Evolutionary conservation across 1,140 invertebrate species (phyloP).

Genomic region (Macrosteles quadrilineatus): DNA sequence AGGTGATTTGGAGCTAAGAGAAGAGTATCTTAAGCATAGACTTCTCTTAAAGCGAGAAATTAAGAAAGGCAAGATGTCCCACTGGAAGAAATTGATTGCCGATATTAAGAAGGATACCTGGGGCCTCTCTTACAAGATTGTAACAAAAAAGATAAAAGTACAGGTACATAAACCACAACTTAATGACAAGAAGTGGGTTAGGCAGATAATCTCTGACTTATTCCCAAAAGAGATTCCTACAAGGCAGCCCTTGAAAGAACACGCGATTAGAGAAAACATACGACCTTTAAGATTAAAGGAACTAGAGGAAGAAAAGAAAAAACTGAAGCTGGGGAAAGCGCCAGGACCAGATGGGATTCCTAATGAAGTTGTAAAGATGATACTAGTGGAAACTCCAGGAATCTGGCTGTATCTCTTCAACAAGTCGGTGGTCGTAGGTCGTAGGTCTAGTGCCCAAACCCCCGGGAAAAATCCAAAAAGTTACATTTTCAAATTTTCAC

Average conservation of each 20-base stretch:
- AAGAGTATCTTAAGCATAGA: background rate
- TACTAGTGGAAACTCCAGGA: background rate
- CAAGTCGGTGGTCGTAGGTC: too few relatives aligned
- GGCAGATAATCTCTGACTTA: background rate
- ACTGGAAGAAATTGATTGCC: background rate
- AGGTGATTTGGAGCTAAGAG: background rate
- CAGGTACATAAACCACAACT: background rate
- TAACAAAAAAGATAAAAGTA: background rate
- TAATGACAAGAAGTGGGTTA: background rate
- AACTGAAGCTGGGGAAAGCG: background rate
- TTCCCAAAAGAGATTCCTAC: background rate
- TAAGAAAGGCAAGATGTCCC: background rate
- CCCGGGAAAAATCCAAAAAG: too few relatives aligned
- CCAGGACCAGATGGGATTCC: background rate
- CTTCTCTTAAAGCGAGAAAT: background rate
- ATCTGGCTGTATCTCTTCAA: background rate
- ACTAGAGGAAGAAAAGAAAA: background rate
- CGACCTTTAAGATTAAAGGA: background rate
- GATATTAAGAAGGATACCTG: background rate
- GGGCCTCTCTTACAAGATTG: too few relatives aligned
- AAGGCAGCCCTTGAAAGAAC: background rate
- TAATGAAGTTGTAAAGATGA: background rate
- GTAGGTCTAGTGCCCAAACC: too few relatives aligned
- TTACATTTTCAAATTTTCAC: too few relatives aligned
- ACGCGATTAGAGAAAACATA: background rate